phyloP scores from a whole-genome alignment of 2,113 vertebrate species.

The Nycticebus coucang region DNA sequence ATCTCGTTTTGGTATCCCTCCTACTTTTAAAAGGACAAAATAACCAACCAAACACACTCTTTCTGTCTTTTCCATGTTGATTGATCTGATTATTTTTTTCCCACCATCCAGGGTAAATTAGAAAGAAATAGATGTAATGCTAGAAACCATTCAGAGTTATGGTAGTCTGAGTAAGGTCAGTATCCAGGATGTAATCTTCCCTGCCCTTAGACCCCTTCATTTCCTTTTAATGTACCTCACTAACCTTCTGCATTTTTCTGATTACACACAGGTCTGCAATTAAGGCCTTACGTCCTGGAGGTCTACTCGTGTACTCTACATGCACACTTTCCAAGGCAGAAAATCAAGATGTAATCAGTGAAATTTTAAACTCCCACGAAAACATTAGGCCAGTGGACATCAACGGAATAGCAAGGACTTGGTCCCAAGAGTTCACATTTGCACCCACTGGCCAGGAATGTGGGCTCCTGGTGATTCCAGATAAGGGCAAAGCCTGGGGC shows the following conservation, averaged over 20 bases:
- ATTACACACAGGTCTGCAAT: slow-evolving; percentile 90
- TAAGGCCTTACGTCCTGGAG: slow-evolving; percentile 92
- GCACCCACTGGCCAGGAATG: slow-evolving; percentile 80
- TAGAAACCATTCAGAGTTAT: background rate
- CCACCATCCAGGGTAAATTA: background rate
- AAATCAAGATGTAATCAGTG: slow-evolving; percentile 90
- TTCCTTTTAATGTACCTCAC: slow-evolving; percentile 9
- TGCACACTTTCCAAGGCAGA: slow-evolving; percentile 95
- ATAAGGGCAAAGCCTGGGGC: slow-evolving; percentile 91
- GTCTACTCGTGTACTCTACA: slow-evolving; percentile 94
- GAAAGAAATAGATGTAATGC: background rate
- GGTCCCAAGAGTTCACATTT: slow-evolving; percentile 89
- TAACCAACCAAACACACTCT: background rate
- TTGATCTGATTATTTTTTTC: background rate
- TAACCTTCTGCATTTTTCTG: slow-evolving; percentile 38
- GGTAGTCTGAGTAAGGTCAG: background rate
- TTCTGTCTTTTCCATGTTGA: background rate
- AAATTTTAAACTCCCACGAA: slow-evolving; percentile 86
- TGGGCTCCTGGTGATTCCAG: slow-evolving; percentile 92
- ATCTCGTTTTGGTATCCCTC: too few relatives aligned
- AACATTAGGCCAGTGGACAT: slow-evolving; percentile 88
- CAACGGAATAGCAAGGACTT: slow-evolving; percentile 82
- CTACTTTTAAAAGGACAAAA: background rate
- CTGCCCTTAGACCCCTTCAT: background rate
- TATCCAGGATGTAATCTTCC: background rate